Conservation (phyloP, 2,797 vertebrate genomes). For the Petrocephalus schoutedeni region DNA sequence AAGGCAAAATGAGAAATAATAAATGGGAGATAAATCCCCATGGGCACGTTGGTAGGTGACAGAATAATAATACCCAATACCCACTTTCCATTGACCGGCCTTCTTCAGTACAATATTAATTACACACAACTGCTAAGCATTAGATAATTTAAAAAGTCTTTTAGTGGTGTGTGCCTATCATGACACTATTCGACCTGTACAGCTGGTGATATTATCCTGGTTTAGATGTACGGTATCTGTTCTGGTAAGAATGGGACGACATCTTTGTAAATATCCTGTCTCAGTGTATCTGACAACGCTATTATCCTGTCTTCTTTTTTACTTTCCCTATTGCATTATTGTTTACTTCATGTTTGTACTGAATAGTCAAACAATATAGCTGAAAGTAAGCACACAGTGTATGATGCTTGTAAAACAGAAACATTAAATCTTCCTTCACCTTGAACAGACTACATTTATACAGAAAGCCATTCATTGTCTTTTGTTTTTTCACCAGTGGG, state of each 20-base stretch:
- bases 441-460: slow-evolving; percentile 10
- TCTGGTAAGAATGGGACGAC: neutral
- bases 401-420: neutral
- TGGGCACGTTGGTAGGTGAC: neutral
- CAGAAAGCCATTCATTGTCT: neutral
- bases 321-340: neutral
- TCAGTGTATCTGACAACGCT: neutral
- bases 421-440: neutral
- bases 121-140: neutral
- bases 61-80: too few species aligned
- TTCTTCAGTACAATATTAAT: neutral
- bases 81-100: neutral
- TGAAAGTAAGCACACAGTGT: neutral
- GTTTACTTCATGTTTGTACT: neutral
- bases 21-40: neutral
- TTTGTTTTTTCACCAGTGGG: neutral
- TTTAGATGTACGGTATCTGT: neutral
- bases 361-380: neutral
- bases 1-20: neutral
- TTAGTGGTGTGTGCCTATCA: neutral
- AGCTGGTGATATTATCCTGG: neutral
- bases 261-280: neutral
- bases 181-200: neutral
- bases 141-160: neutral
- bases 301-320: neutral